A percentile compares a stretch with the other conserved stretches of the same genome.
Evolutionary conservation across 2,888 invertebrate species (phyloP).

Genomic region (Calliscelio sp.): DNA sequence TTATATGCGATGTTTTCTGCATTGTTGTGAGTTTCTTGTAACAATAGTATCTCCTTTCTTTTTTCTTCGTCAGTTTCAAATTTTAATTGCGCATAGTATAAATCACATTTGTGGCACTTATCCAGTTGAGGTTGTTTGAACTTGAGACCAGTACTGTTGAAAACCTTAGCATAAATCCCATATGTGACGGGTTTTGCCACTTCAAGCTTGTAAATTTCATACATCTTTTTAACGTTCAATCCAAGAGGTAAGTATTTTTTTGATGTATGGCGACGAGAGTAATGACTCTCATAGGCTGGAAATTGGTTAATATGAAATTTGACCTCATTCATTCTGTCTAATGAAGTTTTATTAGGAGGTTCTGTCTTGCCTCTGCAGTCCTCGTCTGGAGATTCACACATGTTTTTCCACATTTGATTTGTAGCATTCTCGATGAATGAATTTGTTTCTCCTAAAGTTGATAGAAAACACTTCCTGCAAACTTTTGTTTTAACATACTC

Average conservation of each 20-base stretch:
- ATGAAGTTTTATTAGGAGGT: neutral
- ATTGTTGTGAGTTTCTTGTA: constrained; percentile 31
- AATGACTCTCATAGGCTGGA: constrained; percentile 46
- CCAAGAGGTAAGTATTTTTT: constrained; percentile 43
- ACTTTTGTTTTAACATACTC: neutral
- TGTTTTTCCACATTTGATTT: neutral
- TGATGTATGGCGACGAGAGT: neutral
- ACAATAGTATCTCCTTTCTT: neutral
- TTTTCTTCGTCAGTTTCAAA: constrained; percentile 13
- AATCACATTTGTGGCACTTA: constrained; percentile 70
- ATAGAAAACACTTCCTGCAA: constrained; percentile 48
- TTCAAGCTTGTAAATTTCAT: constrained; percentile 30
- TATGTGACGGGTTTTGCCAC: constrained; percentile 5
- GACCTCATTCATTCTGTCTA: constrained; percentile 16
- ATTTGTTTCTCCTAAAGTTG: constrained; percentile 37
- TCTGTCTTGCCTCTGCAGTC: neutral
- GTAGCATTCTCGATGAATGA: constrained; percentile 9
- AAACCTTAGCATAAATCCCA: constrained; percentile 59
- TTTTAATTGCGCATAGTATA: constrained; percentile 19
- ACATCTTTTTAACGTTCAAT: constrained; percentile 31
- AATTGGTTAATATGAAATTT: constrained; percentile 28
- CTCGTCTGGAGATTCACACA: neutral
- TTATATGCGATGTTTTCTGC: constrained; percentile 41
- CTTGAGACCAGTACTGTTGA: constrained; percentile 53
- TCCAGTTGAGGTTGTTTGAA: constrained; percentile 72